phyloP scores from a whole-genome alignment of 2,113 vertebrate species.

The Cathartes aura region DNA sequence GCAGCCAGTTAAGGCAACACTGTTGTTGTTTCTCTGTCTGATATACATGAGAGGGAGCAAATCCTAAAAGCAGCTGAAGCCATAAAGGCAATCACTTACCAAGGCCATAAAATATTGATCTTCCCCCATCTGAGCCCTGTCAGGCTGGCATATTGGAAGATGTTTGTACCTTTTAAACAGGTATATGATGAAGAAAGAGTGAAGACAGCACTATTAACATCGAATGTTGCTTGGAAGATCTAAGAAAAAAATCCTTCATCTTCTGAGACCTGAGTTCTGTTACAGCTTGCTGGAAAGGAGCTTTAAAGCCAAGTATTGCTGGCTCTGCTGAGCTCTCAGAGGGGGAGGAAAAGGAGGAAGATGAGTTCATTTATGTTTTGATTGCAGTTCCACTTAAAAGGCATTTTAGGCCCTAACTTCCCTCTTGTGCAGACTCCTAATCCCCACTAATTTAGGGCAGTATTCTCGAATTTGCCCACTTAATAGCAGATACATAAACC shows the following conservation, averaged over 20 bases:
- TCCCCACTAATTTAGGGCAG: neutral
- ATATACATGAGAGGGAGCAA: constrained; percentile 22
- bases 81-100: constrained; percentile 23
- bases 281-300: neutral
- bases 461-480: neutral
- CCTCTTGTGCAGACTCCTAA: neutral
- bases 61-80: constrained; percentile 30
- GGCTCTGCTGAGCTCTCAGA: neutral
- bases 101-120: constrained; percentile 51
- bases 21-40: neutral
- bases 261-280: neutral
- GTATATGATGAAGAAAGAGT: constrained; percentile 8
- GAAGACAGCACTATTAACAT: constrained; percentile 27
- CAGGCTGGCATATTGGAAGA: neutral
- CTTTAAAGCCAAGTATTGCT: constrained; percentile 8
- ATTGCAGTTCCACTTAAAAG: neutral
- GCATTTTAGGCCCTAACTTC: neutral
- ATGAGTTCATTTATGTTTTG: neutral
- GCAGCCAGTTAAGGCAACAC: neutral
- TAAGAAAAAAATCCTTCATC: constrained; percentile 26
- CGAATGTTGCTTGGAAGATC: constrained; percentile 22
- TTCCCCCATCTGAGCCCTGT: neutral
- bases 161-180: constrained; percentile 39
- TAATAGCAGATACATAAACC: neutral
- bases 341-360: neutral